These are phyloP conservation scores for Oedothorax gibbosus DNA, from an alignment of 1,140 invertebrate genomes.

Conservation along the genomic window DNA sequence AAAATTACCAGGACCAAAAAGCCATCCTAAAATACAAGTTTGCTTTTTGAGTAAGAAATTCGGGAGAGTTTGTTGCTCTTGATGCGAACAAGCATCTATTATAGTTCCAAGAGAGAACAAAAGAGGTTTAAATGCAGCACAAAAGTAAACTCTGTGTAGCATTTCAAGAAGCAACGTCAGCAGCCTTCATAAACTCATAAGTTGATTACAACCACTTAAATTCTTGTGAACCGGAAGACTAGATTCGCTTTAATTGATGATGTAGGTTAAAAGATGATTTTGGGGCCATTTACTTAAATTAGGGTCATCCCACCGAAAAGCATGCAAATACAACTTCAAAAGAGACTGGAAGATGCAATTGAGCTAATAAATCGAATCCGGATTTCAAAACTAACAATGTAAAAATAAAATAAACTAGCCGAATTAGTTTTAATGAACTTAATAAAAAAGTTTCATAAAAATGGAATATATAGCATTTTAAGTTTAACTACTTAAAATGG, in stretches of 20 bases:
- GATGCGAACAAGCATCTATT: constrained; percentile 21
- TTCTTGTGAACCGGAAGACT: constrained; percentile 43
- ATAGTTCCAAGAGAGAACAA: constrained; percentile 21
- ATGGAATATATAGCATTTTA: too few relatives aligned
- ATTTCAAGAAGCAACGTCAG: constrained; percentile 34
- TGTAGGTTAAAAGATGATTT: constrained; percentile 54
- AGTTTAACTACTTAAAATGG: too few relatives aligned
- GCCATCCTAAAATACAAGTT: too few relatives aligned
- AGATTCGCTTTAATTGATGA: constrained; percentile 27
- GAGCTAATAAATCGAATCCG: background rate
- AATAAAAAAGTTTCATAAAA: too few relatives aligned
- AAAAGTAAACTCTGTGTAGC: constrained; percentile 9
- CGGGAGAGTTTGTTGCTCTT: background rate
- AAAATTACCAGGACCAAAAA: too few relatives aligned
- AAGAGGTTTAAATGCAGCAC: constrained; percentile 21
- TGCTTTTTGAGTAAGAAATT: background rate
- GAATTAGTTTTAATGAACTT: too few relatives aligned
- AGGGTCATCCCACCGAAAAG: constrained; percentile 25
- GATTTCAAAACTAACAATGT: too few relatives aligned
- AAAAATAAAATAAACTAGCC: too few relatives aligned
- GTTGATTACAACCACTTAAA: constrained; percentile 39
- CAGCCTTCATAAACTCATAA: constrained; percentile 14
- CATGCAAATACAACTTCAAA: constrained; percentile 13
- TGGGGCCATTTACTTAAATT: constrained; percentile 39
- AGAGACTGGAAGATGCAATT: background rate